Conservation (phyloP, 92 coral and sea anemone genomes). For the Phenganax stokvisi region DNA sequence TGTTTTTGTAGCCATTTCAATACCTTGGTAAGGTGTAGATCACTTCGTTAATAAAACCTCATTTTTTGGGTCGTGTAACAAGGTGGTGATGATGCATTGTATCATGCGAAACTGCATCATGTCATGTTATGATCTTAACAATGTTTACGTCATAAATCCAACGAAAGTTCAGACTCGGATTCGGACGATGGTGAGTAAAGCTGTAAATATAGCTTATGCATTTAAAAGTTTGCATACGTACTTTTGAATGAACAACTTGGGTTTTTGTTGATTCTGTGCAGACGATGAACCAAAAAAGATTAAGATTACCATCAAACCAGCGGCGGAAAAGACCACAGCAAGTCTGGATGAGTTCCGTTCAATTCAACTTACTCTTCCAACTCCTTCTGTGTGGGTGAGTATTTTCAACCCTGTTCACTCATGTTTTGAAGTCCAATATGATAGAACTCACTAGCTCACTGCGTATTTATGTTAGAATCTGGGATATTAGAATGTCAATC, state of each 20-base stretch:
- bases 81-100: neutral
- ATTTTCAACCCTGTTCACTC: neutral
- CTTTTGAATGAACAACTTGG: neutral
- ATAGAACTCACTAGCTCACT: no score
- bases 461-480: no score
- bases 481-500: no score
- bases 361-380: constrained; percentile 83
- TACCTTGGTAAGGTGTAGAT: neutral
- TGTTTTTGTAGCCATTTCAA: neutral
- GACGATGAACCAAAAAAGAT: constrained; percentile 80
- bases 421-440: neutral
- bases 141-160: constrained; percentile 64
- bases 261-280: neutral
- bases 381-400: constrained; percentile 83
- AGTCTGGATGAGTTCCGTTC: constrained; percentile 92
- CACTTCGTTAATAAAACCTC: neutral
- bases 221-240: neutral
- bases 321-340: constrained; percentile 69
- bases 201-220: neutral
- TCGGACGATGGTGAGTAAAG: constrained; percentile 84
- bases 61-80: neutral
- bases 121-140: constrained; percentile 53
- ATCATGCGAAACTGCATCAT: neutral
- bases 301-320: constrained; percentile 90
- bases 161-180: constrained; percentile 85